These are phyloP conservation scores for Oegoconia quadripuncta DNA, from an alignment of 2,888 invertebrate species.

Conservation along the genomic window DNA sequence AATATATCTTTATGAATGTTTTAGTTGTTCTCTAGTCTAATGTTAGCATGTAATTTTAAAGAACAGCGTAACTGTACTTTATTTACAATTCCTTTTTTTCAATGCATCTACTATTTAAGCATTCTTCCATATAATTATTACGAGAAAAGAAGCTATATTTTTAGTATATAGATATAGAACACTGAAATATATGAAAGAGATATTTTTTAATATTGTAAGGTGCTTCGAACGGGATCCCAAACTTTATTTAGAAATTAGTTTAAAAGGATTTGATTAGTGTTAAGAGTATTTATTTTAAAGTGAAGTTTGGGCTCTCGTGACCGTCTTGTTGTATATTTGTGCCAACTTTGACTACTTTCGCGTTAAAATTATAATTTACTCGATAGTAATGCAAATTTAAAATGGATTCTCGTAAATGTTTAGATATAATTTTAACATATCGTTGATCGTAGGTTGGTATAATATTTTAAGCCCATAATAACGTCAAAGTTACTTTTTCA, in stretches of 20 bases:
- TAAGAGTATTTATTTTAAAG: conserved; percentile 59
- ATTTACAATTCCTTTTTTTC: conserved; percentile 42
- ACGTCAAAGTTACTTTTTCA: conserved; percentile 64
- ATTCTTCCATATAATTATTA: conserved; percentile 62
- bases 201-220: conserved; percentile 52
- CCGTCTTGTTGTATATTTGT: conserved; percentile 53
- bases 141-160: conserved; percentile 61
- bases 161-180: conserved; percentile 52
- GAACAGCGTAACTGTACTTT: conserved; percentile 30
- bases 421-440: conserved; percentile 43
- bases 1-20: conserved; percentile 58
- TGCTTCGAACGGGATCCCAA: conserved; percentile 63
- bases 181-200: conserved; percentile 35
- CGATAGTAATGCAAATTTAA: neutral
- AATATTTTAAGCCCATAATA: conserved; percentile 21
- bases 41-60: conserved; percentile 49
- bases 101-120: conserved; percentile 53
- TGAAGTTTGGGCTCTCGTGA: conserved; percentile 52
- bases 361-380: neutral
- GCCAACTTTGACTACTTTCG: conserved; percentile 51
- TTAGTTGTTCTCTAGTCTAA: conserved; percentile 74
- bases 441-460: conserved; percentile 53
- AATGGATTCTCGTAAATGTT: conserved; percentile 4
- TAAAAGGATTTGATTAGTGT: conserved; percentile 65
- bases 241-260: conserved; percentile 49